Percentiles rank a stretch among this genome's conserved stretches.
Evolutionary conservation across 2,888 invertebrate genomes (phyloP).

Genomic region (Polydrusus cervinus): DNA sequence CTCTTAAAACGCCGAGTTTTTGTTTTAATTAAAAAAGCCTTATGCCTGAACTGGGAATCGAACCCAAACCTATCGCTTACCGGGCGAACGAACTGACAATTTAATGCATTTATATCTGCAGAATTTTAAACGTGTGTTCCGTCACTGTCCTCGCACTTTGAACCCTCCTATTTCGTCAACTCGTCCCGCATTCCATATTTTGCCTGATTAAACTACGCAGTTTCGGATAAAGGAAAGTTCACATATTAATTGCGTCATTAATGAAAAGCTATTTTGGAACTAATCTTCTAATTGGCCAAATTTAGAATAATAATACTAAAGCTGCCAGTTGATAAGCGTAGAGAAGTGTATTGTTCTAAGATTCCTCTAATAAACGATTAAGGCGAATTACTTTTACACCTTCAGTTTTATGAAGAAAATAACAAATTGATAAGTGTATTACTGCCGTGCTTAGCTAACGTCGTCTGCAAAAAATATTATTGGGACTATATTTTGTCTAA

Average conservation of each 20-base stretch:
- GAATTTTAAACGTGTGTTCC: background rate
- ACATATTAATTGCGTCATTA: conserved; percentile 68
- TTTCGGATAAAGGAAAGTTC: conserved; percentile 65
- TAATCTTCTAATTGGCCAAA: conserved; percentile 66
- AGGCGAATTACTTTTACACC: too few relatives aligned
- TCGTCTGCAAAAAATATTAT: too few relatives aligned
- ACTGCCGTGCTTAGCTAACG: too few relatives aligned
- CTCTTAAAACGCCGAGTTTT: too few relatives aligned
- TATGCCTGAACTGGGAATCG: too few relatives aligned
- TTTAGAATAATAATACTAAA: conserved; percentile 47
- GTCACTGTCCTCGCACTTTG: conserved; percentile 30
- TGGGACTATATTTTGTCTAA: too few relatives aligned
- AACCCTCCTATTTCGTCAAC: conserved; percentile 50
- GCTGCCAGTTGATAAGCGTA: conserved; percentile 2
- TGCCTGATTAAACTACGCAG: conserved; percentile 66
- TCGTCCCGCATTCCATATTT: conserved; percentile 62
- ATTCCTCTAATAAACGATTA: background rate
- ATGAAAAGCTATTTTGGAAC: conserved; percentile 65
- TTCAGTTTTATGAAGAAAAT: too few relatives aligned
- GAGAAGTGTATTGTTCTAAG: conserved; percentile 5
- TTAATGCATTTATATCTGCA: too few relatives aligned
- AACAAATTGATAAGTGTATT: too few relatives aligned
- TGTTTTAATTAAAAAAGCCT: too few relatives aligned
- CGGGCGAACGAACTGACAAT: too few relatives aligned
- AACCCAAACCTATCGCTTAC: too few relatives aligned